These are phyloP conservation scores for Rhinella marina DNA, from an alignment of 2,797 vertebrate species.

Conservation along the genomic window DNA sequence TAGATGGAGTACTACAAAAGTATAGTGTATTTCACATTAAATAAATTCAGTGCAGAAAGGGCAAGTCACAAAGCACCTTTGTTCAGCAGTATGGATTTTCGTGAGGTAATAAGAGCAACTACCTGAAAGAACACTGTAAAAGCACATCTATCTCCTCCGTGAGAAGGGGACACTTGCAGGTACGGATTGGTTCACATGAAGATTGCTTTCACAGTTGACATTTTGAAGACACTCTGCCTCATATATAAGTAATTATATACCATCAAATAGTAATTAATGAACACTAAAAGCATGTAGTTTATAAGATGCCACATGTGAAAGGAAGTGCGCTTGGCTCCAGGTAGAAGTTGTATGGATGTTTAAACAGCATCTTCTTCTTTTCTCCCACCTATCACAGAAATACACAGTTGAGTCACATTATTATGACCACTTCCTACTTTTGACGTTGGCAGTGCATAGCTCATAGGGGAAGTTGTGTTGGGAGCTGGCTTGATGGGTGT, in stretches of 20 bases:
- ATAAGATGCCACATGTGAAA: neutral
- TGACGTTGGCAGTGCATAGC: too few relatives aligned
- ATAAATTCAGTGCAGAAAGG: slow-evolving; percentile 3
- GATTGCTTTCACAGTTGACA: neutral
- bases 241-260: neutral
- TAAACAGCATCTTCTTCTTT: neutral
- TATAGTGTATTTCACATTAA: slow-evolving; percentile 26
- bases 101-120: neutral
- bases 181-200: neutral
- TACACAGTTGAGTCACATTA: too few relatives aligned
- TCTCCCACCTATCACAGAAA: too few relatives aligned
- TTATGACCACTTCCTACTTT: too few relatives aligned
- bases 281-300: neutral
- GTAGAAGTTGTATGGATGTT: neutral
- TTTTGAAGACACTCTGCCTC: neutral
- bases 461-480: too few relatives aligned
- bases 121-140: neutral
- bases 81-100: slow-evolving; percentile 21
- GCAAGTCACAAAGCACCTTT: slow-evolving; percentile 36
- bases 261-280: neutral
- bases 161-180: neutral
- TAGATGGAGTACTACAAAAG: slow-evolving; percentile 14
- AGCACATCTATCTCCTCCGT: neutral
- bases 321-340: neutral
- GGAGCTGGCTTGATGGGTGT: too few relatives aligned